phyloP scores from a whole-genome alignment of 2,888 invertebrate species.

The Portevinia maculata region DNA sequence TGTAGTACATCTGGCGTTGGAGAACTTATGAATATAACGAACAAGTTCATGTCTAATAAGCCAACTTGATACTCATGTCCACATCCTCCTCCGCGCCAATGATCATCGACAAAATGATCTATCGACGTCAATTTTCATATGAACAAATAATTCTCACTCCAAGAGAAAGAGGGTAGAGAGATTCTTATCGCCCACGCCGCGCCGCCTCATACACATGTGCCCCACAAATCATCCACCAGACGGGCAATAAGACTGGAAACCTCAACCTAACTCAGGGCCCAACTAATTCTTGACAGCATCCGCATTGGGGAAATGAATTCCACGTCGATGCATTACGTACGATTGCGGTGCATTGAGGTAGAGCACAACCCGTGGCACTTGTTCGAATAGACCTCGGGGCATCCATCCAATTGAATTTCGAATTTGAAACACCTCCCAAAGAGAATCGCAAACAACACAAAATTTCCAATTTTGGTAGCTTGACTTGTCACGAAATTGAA shows the following conservation, averaged over 20 bases:
- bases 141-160: conserved; percentile 74
- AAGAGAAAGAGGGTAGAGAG: conserved; percentile 7
- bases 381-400: conserved; percentile 20
- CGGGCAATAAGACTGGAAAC: conserved; percentile 17
- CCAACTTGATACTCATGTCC: conserved; percentile 65
- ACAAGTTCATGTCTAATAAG: conserved; percentile 73
- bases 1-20: conserved; percentile 26
- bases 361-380: conserved; percentile 49
- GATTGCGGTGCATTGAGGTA: conserved; percentile 24
- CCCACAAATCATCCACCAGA: conserved; percentile 60
- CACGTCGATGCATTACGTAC: conserved; percentile 45
- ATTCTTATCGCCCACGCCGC: conserved; percentile 72
- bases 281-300: conserved; percentile 72
- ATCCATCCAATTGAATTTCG: conserved; percentile 16
- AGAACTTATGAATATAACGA: conserved; percentile 19
- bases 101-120: conserved; percentile 72
- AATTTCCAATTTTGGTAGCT: conserved; percentile 82
- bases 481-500: conserved; percentile 82
- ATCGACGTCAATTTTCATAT: conserved; percentile 74
- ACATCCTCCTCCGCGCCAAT: conserved; percentile 51
- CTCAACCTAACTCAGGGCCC: conserved; percentile 20
- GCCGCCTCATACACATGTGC: conserved; percentile 41
- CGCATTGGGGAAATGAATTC: conserved; percentile 62
- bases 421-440: conserved; percentile 41
- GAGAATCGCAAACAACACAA: conserved; percentile 2